A percentile compares a stretch with the other conserved stretches of the same genome.
phyloP scores from a whole-genome alignment of 2,797 vertebrate genomes.

The Pseudochirops cupreus region DNA sequence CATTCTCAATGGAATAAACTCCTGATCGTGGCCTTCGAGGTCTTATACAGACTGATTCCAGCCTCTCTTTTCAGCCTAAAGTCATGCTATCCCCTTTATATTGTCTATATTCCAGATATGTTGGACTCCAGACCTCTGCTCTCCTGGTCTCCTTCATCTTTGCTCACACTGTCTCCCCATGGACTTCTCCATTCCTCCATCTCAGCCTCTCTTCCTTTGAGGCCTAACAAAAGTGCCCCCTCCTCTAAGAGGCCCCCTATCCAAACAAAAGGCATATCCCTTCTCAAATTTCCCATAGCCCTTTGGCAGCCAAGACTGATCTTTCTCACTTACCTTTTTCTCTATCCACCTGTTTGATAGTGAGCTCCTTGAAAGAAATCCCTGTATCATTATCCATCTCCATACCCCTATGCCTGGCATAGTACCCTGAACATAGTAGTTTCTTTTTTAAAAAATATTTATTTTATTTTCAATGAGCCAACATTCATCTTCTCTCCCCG shows the following conservation, averaged over 20 bases:
- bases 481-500: not conserved
- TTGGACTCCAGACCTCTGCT: not conserved
- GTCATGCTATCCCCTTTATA: not conserved
- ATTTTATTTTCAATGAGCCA: not conserved
- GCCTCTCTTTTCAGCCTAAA: not conserved
- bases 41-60: not conserved
- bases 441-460: not conserved
- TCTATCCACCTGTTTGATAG: not conserved
- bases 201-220: not conserved
- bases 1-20: not conserved
- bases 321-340: not conserved
- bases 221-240: not conserved
- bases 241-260: not conserved
- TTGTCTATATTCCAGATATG: not conserved
- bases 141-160: not conserved
- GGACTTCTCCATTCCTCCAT: not conserved
- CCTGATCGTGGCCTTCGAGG: not conserved
- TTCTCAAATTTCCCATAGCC: not conserved
- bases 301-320: not conserved
- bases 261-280: not conserved
- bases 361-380: not conserved
- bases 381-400: not conserved
- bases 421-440: not conserved
- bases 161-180: not conserved
- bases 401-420: not conserved